phyloP scores from a whole-genome alignment of 2,113 vertebrate species.

The Brachirus orientalis region DNA sequence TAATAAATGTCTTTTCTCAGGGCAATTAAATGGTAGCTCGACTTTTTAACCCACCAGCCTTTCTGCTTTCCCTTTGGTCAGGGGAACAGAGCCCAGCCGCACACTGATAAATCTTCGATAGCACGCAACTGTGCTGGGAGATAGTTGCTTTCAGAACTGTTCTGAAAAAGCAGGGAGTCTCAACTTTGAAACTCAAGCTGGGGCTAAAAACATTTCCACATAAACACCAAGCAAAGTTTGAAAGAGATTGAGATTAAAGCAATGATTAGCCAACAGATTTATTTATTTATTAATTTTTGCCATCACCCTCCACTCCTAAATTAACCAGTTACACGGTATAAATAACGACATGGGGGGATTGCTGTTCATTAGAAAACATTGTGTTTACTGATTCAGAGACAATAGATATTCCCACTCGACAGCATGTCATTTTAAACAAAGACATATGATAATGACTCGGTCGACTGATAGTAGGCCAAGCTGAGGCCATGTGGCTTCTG shows the following conservation, averaged over 20 bases:
- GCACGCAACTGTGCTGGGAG: conserved; percentile 20
- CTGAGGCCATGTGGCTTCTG: conserved; percentile 50
- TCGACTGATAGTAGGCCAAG: conserved; percentile 43
- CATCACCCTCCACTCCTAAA: conserved; percentile 52
- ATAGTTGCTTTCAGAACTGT: conserved; percentile 47
- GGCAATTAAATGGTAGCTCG: conserved; percentile 36
- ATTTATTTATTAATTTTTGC: conserved; percentile 15
- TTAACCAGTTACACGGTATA: conserved; percentile 54
- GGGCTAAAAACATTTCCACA: conserved; percentile 31
- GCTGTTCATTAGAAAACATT: conserved; percentile 58
- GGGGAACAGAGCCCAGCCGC: conserved; percentile 29
- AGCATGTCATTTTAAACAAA: conserved; percentile 59
- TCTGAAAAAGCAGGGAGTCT: conserved; percentile 28
- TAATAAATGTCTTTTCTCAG: conserved; percentile 1
- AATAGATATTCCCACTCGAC: conserved; percentile 41
- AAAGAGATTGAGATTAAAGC: conserved; percentile 36
- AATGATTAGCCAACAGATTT: conserved; percentile 31
- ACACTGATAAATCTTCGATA: conserved; percentile 38
- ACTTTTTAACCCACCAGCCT: conserved; percentile 24
- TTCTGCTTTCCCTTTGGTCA: conserved; percentile 40
- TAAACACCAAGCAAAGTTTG: conserved; percentile 37
- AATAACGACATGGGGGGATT: conserved; percentile 39
- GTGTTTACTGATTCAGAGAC: conserved; percentile 56
- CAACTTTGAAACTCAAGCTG: conserved; percentile 38
- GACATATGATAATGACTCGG: conserved; percentile 60